Evolutionary conservation across 2,113 vertebrate genomes (phyloP).

Genomic region (Galbula dea): DNA sequence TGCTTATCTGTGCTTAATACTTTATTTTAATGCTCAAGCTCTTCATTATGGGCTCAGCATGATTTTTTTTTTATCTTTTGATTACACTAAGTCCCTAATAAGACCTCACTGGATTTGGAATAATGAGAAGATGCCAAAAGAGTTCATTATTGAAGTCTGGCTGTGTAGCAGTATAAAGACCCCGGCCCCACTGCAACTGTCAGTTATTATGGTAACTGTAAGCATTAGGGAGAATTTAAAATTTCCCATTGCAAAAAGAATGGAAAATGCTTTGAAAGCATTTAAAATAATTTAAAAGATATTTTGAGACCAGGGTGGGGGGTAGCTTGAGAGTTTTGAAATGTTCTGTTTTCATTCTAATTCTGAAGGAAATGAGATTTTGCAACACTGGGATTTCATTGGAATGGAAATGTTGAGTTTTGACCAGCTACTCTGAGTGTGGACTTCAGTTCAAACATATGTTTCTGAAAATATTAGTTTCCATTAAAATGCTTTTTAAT

Average conservation of each 20-base stretch:
- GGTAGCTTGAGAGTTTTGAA: background rate
- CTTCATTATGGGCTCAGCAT: background rate
- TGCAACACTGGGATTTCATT: constrained; percentile 13
- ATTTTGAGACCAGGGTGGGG: background rate
- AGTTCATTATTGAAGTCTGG: background rate
- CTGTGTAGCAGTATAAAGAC: background rate
- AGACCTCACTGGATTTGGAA: background rate
- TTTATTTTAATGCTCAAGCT: background rate
- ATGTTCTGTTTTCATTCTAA: background rate
- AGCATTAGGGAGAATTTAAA: background rate
- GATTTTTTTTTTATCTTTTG: background rate
- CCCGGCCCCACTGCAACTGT: background rate
- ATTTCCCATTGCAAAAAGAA: background rate
- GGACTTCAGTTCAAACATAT: background rate
- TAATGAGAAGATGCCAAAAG: background rate
- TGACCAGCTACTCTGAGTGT: background rate
- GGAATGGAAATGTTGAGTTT: constrained; percentile 15
- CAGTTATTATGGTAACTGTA: background rate
- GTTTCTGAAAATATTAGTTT: background rate
- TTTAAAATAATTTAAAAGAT: background rate
- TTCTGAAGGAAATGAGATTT: constrained; percentile 1
- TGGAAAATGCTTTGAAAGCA: constrained; percentile 6
- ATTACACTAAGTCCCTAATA: background rate
- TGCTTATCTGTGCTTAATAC: background rate
- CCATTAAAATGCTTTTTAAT: background rate